phyloP scores from a whole-genome alignment of 2,888 invertebrate genomes.

The Aleiodes leptofemur region DNA sequence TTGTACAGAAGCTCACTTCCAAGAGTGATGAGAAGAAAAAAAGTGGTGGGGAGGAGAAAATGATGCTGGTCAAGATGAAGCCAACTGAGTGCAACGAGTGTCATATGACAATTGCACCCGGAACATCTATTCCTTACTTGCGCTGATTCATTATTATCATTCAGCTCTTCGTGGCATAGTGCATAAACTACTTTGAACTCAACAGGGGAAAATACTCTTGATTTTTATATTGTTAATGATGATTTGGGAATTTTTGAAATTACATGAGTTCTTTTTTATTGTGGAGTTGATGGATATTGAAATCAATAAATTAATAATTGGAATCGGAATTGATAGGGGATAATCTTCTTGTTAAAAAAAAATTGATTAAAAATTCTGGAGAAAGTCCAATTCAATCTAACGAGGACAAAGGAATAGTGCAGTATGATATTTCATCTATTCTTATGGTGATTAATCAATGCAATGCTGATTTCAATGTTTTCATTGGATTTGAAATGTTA shows the following conservation, averaged over 20 bases:
- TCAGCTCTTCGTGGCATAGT: constrained; percentile 4
- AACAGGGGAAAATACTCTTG: constrained; percentile 6
- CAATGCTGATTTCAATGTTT: too few relatives aligned
- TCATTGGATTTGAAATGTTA: too few relatives aligned
- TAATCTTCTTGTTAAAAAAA: too few relatives aligned
- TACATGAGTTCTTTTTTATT: background rate
- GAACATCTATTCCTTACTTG: constrained; percentile 44
- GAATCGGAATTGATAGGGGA: too few relatives aligned
- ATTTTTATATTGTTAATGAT: constrained; percentile 7
- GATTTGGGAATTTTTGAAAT: constrained; percentile 11
- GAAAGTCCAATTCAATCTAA: too few relatives aligned
- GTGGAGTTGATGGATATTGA: background rate
- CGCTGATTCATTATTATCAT: constrained; percentile 48
- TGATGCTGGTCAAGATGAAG: background rate
- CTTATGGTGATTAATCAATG: too few relatives aligned
- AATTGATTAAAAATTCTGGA: too few relatives aligned
- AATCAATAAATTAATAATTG: background rate
- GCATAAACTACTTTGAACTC: constrained; percentile 10
- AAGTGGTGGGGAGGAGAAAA: background rate
- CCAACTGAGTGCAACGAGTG: constrained; percentile 28
- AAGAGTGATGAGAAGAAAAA: background rate
- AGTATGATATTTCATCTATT: too few relatives aligned
- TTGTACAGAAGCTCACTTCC: constrained; percentile 50
- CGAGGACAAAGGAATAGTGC: too few relatives aligned
- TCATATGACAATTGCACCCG: constrained; percentile 43